A percentile compares a stretch with the other conserved stretches of the same genome.
Conservation (phyloP, 2,113 vertebrate species). For the Callaeas wilsoni region DNA sequence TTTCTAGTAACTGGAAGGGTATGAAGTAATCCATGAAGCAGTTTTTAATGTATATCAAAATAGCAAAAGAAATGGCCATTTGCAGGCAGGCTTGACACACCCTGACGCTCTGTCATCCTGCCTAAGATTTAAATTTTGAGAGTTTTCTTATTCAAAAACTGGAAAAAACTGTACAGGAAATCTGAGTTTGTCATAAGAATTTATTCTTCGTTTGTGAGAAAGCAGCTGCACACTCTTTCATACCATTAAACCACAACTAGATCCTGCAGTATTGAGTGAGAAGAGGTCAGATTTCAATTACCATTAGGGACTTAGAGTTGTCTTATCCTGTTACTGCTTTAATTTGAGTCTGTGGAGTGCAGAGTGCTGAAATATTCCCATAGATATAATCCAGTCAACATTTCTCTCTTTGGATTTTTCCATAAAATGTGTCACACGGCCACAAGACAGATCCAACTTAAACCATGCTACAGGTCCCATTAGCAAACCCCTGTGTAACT, state of each 20-base stretch:
- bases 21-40: neutral
- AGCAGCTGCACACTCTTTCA: neutral
- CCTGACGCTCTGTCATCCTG: neutral
- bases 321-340: neutral
- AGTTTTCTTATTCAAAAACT: neutral
- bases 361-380: rapidly evolving
- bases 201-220: neutral
- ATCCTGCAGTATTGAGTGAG: neutral
- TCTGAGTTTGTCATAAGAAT: neutral
- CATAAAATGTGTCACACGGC: neutral
- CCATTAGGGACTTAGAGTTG: neutral
- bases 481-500: neutral
- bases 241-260: neutral
- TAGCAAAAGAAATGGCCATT: neutral
- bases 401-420: neutral
- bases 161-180: neutral
- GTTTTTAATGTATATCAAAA: neutral
- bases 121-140: neutral
- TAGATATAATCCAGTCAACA: neutral
- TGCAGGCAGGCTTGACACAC: neutral
- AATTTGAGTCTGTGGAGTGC: neutral
- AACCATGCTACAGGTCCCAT: neutral
- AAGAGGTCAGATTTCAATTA: neutral
- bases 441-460: neutral
- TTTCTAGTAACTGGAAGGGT: neutral